A percentile compares a stretch with the other conserved stretches of the same genome.
These are phyloP conservation scores for Altica lythri DNA, from an alignment of 2,888 invertebrate species.

Conservation along the genomic window DNA sequence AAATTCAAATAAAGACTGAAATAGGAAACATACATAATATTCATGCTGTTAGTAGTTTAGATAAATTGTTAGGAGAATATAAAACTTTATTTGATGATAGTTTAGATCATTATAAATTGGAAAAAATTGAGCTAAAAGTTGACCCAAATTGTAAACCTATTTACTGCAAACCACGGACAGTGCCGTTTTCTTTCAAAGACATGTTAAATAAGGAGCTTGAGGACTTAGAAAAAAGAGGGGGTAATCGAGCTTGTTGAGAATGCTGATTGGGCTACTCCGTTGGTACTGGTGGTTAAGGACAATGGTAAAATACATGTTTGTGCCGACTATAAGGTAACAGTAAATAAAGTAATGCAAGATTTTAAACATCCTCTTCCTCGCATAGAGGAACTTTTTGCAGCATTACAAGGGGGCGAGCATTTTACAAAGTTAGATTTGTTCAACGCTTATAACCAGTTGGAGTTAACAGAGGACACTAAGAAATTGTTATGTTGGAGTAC, in stretches of 20 bases:
- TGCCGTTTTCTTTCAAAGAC: slow-evolving; percentile 17
- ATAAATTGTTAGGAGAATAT: slow-evolving; percentile 8
- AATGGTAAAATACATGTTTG: slow-evolving; percentile 6
- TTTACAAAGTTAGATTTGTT: not conserved
- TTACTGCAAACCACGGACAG: slow-evolving; percentile 13
- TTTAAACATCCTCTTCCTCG: not conserved
- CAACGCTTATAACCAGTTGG: slow-evolving; percentile 2
- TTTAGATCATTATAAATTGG: slow-evolving; percentile 10
- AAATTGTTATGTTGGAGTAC: not conserved
- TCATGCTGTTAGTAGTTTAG: not conserved
- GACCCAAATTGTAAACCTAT: slow-evolving; percentile 12
- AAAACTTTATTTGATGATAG: slow-evolving; percentile 10
- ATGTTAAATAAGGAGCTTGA: slow-evolving; percentile 4
- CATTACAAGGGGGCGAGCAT: not conserved
- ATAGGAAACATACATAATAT: slow-evolving; percentile 3
- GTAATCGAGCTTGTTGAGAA: slow-evolving; percentile 9
- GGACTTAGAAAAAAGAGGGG: slow-evolving; percentile 12
- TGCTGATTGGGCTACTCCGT: slow-evolving; percentile 10
- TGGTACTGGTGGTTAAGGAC: slow-evolving; percentile 18
- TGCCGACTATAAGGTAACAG: not conserved
- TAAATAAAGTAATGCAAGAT: not conserved
- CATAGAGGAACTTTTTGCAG: not conserved
- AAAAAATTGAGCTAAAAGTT: slow-evolving; percentile 14
- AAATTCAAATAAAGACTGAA: slow-evolving; percentile 8
- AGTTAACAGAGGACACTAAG: slow-evolving; percentile 1